Evolutionary conservation across 2,113 vertebrate genomes (phyloP), one percentile per base, ranked within the genome.

Genomic region (Cyanoderma ruficeps): DNA sequence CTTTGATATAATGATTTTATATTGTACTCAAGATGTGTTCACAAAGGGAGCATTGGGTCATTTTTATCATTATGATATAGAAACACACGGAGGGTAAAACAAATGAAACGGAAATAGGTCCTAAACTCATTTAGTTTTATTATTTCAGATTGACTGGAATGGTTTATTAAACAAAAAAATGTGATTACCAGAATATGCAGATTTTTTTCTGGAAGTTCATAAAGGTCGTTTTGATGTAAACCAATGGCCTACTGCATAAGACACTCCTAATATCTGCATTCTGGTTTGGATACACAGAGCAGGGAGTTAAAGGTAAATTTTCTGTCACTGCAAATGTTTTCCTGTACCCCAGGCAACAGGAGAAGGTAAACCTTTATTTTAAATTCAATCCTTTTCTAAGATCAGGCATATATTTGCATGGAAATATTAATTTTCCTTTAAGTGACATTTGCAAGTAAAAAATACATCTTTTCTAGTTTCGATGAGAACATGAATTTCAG

Each of bases 81-180:
- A 50, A 21, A 59, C 18, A 52, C 0, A 1, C 6, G 1, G 21
- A 2, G 2, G 8, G 2, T 27, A 3, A 5, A 6, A 2, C 8
- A 53, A 64, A 46, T 24, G 4, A 49, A 92, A 30, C 6, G 59
- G 27, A 56, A 85, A 67, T 27, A n/a, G 10, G 6, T 18, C 8
- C 8, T 63, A 37, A 56, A 37, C 13, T 59, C 2, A 30, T 53
- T 78, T 23, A 11, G 2, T 63, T 77, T 50, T 4, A 78, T 84
- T 84, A 3, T n/a, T 81, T 87, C 42, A 53, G 4, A 55, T 69
- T 61, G 41, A 57, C 15, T 70, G 19, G 33, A 31, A 23, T 35
- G 6, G 7, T 21, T 93, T 63, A 9, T 63, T 75, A 10, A 71
- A 67, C 9, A 85, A 59, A 21, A 21, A 35, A 18, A 18, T 0